Conservation (phyloP, 2,888 invertebrate species). For the Hydriomena furcata region DNA sequence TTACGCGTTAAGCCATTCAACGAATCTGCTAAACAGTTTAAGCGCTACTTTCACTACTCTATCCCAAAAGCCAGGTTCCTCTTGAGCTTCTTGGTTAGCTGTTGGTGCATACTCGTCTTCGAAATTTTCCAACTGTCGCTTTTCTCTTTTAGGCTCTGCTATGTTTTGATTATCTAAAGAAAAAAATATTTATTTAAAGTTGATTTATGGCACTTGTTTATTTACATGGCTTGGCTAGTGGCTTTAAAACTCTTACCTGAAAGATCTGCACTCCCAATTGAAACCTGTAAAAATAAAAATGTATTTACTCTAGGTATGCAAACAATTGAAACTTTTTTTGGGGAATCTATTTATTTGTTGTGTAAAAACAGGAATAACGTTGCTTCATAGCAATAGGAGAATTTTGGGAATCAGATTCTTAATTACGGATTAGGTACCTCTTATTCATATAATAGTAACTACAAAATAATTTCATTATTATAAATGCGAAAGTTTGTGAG, state of each 20-base stretch:
- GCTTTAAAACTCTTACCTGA: constrained; percentile 39
- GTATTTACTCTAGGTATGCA: no score
- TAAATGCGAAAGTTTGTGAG: no score
- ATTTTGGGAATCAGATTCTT: no score
- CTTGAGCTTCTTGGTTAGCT: constrained; percentile 54
- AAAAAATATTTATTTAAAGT: background rate
- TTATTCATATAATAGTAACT: no score
- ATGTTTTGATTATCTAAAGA: constrained; percentile 39
- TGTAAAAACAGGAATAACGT: no score
- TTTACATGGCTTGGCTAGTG: background rate
- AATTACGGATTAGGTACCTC: no score
- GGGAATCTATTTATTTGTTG: no score
- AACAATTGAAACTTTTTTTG: no score
- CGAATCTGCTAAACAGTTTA: constrained; percentile 68
- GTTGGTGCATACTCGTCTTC: constrained; percentile 60
- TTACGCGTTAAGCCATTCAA: constrained; percentile 75
- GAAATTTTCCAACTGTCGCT: constrained; percentile 67
- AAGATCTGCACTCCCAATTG: constrained; percentile 38
- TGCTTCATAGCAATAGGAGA: no score
- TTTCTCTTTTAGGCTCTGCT: constrained; percentile 44
- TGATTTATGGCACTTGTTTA: background rate
- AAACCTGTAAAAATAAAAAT: constrained; percentile 45
- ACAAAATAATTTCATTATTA: no score
- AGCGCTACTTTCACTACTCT: constrained; percentile 71
- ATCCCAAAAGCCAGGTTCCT: constrained; percentile 75